Percentiles rank a stretch among this genome's conserved stretches.
These are phyloP conservation scores for Patella caerulea DNA, from an alignment of 2,888 invertebrate species.

Conservation along the genomic window DNA sequence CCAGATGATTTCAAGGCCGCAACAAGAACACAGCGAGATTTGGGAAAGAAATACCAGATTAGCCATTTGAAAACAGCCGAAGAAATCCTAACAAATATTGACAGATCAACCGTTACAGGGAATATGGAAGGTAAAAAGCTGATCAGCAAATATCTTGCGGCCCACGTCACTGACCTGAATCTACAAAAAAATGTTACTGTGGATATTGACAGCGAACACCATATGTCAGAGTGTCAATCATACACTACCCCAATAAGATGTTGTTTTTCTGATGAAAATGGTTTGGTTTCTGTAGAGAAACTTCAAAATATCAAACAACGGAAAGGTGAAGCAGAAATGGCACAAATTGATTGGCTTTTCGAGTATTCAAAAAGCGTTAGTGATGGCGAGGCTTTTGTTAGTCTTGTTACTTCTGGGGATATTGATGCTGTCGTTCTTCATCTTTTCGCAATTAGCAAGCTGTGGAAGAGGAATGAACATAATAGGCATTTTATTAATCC, in stretches of 20 bases:
- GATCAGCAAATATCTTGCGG: neutral
- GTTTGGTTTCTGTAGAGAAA: too few species aligned
- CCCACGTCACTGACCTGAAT: neutral
- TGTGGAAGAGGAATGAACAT: neutral
- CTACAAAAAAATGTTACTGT: neutral
- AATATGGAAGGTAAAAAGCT: neutral
- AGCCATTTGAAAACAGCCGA: neutral
- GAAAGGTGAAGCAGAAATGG: too few species aligned
- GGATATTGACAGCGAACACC: slow-evolving; percentile 1
- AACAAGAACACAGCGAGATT: neutral
- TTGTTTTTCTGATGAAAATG: too few species aligned
- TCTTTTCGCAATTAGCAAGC: neutral
- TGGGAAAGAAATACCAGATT: neutral
- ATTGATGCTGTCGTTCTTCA: slow-evolving; percentile 16
- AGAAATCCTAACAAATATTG: neutral
- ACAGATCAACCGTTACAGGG: neutral
- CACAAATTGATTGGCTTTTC: too few species aligned
- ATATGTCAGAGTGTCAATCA: neutral
- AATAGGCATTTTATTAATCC: neutral
- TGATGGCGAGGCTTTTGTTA: too few species aligned
- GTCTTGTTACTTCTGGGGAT: slow-evolving; percentile 6
- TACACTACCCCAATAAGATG: neutral
- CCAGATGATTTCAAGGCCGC: slow-evolving; percentile 14
- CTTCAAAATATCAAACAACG: too few species aligned
- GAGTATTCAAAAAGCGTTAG: too few species aligned